Evolutionary conservation across 2,113 vertebrate genomes (phyloP), one percentile per base, ranked within the genome.

Genomic region (Jacana jacana): DNA sequence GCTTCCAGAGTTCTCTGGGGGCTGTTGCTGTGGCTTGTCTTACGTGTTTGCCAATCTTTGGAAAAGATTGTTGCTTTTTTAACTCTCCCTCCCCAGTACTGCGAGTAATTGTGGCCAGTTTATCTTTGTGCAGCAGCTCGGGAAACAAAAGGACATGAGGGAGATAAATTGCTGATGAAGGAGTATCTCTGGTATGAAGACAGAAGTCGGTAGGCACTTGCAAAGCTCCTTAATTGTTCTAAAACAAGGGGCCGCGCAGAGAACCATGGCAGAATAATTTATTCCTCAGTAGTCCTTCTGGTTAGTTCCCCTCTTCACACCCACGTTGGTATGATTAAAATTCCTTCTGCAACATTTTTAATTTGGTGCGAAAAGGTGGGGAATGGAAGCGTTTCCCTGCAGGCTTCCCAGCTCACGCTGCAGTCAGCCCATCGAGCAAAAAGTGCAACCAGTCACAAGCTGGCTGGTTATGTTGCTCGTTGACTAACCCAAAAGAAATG

Each of bases 361-460:
- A 57, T 89, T 82, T n/a, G 11, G 27, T 69, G 82, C 9, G 4
- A 49, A 90, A 78, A 83, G 19, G 55, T 20, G 18, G 46, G 51
- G 51, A 83, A 60, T 9, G 66, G 64, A 73, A 63, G 39, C 4
- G 0, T 71, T 86, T 86, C 85, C 71, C 37, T 86, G 51, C 37
- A 58, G 64, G 54, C n/a, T 89, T 91, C 80, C 75, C 44, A 66
- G 68, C 54, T 91, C 78, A 6, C 2, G 1, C 71, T n/a, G 49
- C 70, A 54, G 42, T 49, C 71, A 76, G 40, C 22, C 49, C 80
- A 18, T 30, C 64, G 88, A 94, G 94, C 48, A 86, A 82, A 94
- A 95, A 93, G 64, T 72, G 93, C 95, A 95, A 96, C 88, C 49
- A 44, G 28, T 66, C 69, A 17, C 64, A 40, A 60, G 48, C 24